These are phyloP conservation scores for Epiblema foenella DNA, from an alignment of 2,888 invertebrate genomes.

Conservation along the genomic window DNA sequence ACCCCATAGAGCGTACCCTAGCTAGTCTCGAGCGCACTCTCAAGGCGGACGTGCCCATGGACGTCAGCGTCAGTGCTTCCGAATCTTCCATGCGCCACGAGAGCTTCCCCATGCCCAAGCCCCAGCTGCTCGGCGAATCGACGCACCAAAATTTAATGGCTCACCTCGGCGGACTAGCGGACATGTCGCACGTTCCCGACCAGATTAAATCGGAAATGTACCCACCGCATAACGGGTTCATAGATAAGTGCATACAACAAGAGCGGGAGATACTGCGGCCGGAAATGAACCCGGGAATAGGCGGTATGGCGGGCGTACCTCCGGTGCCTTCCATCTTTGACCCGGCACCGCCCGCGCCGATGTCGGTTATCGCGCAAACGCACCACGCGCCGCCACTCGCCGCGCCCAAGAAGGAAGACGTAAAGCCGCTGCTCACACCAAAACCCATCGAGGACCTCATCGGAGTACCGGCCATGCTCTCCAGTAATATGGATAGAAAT, in stretches of 20 bases:
- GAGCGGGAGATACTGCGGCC: conserved; percentile 68
- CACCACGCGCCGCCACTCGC: conserved; percentile 65
- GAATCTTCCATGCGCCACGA: conserved; percentile 79
- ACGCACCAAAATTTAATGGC: conserved; percentile 78
- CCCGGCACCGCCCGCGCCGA: conserved; percentile 79
- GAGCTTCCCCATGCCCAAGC: conserved; percentile 76
- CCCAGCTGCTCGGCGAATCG: conserved; percentile 67
- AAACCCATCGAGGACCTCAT: conserved; percentile 88
- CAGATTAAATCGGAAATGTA: conserved; percentile 74
- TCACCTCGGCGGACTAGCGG: conserved; percentile 74
- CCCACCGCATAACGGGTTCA: conserved; percentile 76
- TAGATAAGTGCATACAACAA: conserved; percentile 68
- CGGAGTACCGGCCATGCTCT: conserved; percentile 77
- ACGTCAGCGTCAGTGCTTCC: conserved; percentile 80
- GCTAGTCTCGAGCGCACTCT: conserved; percentile 88
- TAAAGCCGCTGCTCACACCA: conserved; percentile 86
- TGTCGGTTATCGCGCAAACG: conserved; percentile 69
- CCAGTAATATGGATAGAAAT: conserved; percentile 72
- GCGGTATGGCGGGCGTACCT: conserved; percentile 70
- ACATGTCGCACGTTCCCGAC: conserved; percentile 72
- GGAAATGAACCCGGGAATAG: conserved; percentile 63
- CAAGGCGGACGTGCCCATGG: conserved; percentile 84
- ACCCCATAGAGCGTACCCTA: conserved; percentile 89
- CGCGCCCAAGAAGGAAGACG: conserved; percentile 85
- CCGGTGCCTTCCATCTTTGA: conserved; percentile 88